Base-by-base conservation (phyloP, 2,888 invertebrate genomes). In the Bimastos eiseni region DNA sequence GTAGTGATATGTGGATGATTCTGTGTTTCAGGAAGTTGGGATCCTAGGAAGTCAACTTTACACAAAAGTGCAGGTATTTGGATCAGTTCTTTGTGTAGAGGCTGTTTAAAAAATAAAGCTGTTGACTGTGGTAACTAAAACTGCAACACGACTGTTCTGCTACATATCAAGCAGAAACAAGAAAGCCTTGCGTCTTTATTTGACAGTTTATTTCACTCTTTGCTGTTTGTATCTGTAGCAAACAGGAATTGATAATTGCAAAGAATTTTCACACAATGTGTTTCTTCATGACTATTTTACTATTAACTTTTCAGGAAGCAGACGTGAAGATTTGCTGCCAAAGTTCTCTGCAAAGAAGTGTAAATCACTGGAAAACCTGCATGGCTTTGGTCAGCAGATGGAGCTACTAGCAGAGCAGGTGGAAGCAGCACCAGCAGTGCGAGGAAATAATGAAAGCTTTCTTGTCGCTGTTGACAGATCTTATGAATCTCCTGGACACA, bases 1-100 rank as follows among this genome's bases (percentile, higher is more conserved):
- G n/a, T 17, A 21, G 34, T 86, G 36, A 36, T 34, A n/a, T 86
- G 19, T 21, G 3, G 86, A 36, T 24, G 24, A 36, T 36, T 86
- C 34, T 86, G 4, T 34, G 21, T 55, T 90, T n/a, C 70, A 90
- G 90, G 33, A 37, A 90, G 90, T 37, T 90, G 90, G 90, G 90
- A 90, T 90, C 70, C 90, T 37, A 49, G 90, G 30, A 90, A 90
- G 83, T 44, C 90, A 24, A 90, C 70, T n/a, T 90, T 70, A n/a
- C 37, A 90, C 37, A 90, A 90, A 70, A 55, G 55, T 37, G 90
- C 90, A 90, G 90, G 90, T 90, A 90, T 90, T 24, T 70, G n/a
- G n/a, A 70, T 11, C 6, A 70, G 70, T 70, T 70, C 70, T 70
- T 70, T 70, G 0, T 70, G 11, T 3, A 70, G 11, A n/a, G 30